Evolutionary conservation across 2,888 invertebrate species (phyloP), one percentile per base, ranked within the genome.

Genomic region (Dicyrtoma fusca): DNA sequence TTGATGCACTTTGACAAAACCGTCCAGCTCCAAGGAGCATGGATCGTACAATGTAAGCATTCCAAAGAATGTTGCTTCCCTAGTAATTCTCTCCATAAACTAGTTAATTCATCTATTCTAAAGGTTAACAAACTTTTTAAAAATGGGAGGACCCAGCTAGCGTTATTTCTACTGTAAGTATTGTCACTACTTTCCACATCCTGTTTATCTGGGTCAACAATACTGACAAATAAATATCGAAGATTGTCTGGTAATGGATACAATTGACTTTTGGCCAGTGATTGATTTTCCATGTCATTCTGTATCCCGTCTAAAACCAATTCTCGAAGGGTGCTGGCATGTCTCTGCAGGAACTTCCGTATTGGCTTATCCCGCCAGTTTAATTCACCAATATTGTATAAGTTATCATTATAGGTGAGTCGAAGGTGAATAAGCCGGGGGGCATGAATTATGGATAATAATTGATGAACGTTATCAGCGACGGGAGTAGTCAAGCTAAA

Each of bases 301-400:
- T 69, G 51, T 11, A 49, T 49, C 1, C 69, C 69, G 26, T 69
- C 49, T 4, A 69, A 25, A 10, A 61, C 19, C 1, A 69, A 8
- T 19, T 69, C 19, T 26, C 13, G 0, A 6, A 69, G 61, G 13
- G 61, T 69, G 14, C 14, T 2, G 1, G 61, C 14, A 19, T 69
- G 69, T 26, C 61, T 21, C 13, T 17, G 1, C 14, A 69, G 49
- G 14, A 69, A 69, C 19, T 45, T 14, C 17, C 8, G 13, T 17
- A 69, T 2, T 11, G 61, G 59, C 1, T n/a, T 61, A 45, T 59
- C 26, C 26, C 49, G 61, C 69, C 69, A 69, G 49, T 61, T 69
- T 44, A 42, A 19, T 19, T 25, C n/a, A 21, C 51, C 34, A 13
- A 61, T 49, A 14, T 61, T 61, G 26, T 59, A 49, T 1, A 61